Evolutionary conservation across 2,888 invertebrate genomes (phyloP).

Genomic region (Sisyra terminalis): DNA sequence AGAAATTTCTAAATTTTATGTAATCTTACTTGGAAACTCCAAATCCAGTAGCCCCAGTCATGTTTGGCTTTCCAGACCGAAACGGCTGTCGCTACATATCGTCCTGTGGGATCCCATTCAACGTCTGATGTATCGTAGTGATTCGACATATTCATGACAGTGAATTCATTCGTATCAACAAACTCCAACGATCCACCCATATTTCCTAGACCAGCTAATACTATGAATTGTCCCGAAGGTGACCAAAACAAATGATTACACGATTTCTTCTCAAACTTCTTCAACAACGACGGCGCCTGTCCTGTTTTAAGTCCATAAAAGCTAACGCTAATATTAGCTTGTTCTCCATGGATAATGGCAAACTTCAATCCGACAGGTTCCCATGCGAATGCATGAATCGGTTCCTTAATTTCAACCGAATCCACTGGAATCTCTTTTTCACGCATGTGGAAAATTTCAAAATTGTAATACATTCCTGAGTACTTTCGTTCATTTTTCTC

Average conservation of each 20-base stretch:
- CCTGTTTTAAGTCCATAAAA: conserved; percentile 87
- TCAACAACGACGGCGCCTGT: conserved; percentile 72
- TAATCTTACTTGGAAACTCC: conserved; percentile 87
- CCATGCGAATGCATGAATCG: conserved; percentile 93
- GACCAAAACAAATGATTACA: conserved; percentile 94
- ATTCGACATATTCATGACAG: conserved; percentile 85
- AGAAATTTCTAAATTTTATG: too few relatives aligned
- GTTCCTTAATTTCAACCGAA: conserved; percentile 88
- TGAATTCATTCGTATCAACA: conserved; percentile 88
- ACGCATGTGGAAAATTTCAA: conserved; percentile 97
- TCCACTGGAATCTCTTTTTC: conserved; percentile 97
- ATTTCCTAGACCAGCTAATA: conserved; percentile 72
- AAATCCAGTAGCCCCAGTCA: conserved; percentile 85
- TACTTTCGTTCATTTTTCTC: conserved; percentile 90
- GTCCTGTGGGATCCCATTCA: conserved; percentile 98
- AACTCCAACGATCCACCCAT: conserved; percentile 87
- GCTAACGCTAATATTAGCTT: conserved; percentile 68
- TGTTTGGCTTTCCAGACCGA: conserved; percentile 94
- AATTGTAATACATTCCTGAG: conserved; percentile 93
- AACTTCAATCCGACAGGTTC: conserved; percentile 95
- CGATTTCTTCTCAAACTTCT: conserved; percentile 75
- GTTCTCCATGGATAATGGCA: conserved; percentile 90
- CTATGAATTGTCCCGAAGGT: conserved; percentile 87
- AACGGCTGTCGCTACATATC: conserved; percentile 90
- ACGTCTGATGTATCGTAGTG: conserved; percentile 89